Conservation (phyloP, 2,888 invertebrate genomes). For the Mythimna albipuncta region DNA sequence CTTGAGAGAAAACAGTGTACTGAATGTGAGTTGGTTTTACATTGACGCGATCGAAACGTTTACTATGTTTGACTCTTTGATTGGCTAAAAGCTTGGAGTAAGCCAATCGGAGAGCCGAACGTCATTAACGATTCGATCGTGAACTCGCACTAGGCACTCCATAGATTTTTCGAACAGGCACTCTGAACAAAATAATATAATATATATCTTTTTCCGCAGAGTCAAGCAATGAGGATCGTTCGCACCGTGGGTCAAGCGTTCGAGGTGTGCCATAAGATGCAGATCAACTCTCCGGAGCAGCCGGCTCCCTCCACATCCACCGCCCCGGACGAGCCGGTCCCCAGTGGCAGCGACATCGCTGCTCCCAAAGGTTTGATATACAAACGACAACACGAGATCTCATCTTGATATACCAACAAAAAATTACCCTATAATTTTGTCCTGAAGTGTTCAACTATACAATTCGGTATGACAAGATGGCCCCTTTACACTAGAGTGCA, state of each 20-base stretch:
- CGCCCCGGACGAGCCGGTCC: constrained; percentile 75
- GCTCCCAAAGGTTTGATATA: constrained; percentile 80
- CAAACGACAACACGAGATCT: constrained; percentile 32
- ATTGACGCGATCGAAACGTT: too few relatives aligned
- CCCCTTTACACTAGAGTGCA: constrained; percentile 33
- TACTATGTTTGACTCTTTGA: too few relatives aligned
- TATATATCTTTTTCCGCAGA: constrained; percentile 90
- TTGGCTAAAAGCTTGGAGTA: too few relatives aligned
- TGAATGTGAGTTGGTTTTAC: too few relatives aligned
- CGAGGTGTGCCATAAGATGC: constrained; percentile 99
- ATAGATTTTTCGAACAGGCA: too few relatives aligned
- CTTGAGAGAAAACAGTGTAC: background rate
- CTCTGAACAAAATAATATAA: too few relatives aligned
- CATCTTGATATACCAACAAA: constrained; percentile 16
- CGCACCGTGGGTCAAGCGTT: constrained; percentile 99
- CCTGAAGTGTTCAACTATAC: constrained; percentile 2
- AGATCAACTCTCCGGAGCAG: constrained; percentile 90
- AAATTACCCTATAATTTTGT: background rate
- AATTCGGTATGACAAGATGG: constrained; percentile 29
- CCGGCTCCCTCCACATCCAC: constrained; percentile 84
- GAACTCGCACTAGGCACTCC: too few relatives aligned
- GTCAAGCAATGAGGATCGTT: constrained; percentile 99
- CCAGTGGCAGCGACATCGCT: constrained; percentile 74
- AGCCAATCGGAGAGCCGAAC: too few relatives aligned
- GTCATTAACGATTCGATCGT: too few relatives aligned